These are phyloP conservation scores for Tuberolachnus salignus DNA, from an alignment of 2,888 invertebrate genomes.

Conservation along the genomic window DNA sequence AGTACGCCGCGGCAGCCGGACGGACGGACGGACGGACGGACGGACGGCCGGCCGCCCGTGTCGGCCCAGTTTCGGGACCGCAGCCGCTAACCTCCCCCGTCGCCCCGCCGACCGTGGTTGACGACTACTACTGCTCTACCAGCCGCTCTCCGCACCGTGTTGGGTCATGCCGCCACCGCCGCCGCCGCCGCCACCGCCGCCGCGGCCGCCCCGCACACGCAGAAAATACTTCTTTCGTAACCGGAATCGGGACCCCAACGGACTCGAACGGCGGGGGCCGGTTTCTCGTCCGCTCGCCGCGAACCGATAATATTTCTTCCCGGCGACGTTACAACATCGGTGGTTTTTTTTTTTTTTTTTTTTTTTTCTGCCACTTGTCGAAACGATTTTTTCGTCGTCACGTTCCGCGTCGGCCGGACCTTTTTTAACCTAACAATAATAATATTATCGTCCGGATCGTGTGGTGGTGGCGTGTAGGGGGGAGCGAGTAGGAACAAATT, in stretches of 20 bases:
- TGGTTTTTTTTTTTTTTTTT: not conserved
- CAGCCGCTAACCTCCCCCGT: not conserved
- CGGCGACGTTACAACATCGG: not conserved
- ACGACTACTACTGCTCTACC: not conserved
- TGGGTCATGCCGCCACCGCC: conserved; percentile 14
- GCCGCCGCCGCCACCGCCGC: not conserved
- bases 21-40: not conserved
- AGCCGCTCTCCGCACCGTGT: conserved; percentile 1
- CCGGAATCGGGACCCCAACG: conserved; percentile 54
- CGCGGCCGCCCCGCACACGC: not conserved
- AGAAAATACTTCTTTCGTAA: conserved; percentile 3
- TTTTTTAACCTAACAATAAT: no score
- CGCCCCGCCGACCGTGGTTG: not conserved
- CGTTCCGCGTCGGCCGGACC: no score
- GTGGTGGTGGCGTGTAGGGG: no score
- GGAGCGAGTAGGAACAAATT: no score
- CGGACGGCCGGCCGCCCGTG: conserved; percentile 39
- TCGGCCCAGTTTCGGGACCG: conserved; percentile 56
- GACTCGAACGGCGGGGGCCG: conserved; percentile 1
- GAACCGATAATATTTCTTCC: not conserved
- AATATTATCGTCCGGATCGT: no score
- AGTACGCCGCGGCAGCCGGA: not conserved
- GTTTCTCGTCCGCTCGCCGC: not conserved
- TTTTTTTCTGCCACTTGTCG: no score
- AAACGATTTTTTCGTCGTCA: no score